Evolutionary conservation across 2,113 vertebrate genomes (phyloP).

Genomic region (Chauna torquata): DNA sequence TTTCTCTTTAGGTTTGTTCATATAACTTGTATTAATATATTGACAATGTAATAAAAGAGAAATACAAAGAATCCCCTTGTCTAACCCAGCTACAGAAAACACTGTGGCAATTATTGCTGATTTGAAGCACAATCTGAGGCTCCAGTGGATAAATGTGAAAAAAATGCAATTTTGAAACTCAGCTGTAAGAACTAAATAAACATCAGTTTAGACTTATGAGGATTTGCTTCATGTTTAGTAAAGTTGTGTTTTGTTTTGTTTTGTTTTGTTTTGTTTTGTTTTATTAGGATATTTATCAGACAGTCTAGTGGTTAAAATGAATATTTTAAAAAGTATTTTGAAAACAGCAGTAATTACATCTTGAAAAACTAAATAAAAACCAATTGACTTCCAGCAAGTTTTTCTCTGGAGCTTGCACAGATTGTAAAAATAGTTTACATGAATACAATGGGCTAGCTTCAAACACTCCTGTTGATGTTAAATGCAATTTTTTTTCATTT

Average conservation of each 20-base stretch:
- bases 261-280: background rate
- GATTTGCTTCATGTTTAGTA: background rate
- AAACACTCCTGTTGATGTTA: background rate
- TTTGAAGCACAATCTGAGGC: background rate
- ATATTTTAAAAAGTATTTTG: background rate
- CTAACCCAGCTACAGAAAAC: background rate
- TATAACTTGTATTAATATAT: slow-evolving; percentile 47
- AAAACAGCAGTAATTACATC: background rate
- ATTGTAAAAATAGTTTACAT: background rate
- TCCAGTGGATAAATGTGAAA: background rate
- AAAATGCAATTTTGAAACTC: slow-evolving; percentile 26
- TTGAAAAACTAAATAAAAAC: background rate
- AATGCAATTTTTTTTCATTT: background rate
- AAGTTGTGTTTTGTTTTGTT: too few relatives aligned
- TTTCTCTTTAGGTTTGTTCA: slow-evolving; percentile 48
- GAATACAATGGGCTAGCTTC: background rate
- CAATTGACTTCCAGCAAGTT: background rate
- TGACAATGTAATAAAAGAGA: slow-evolving; percentile 45
- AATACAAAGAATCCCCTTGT: slow-evolving; percentile 39
- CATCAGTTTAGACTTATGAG: background rate
- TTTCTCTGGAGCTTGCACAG: background rate
- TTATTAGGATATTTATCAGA: background rate
- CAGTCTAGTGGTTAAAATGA: background rate
- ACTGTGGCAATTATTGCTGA: background rate
- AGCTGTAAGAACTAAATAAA: background rate